A percentile compares a stretch with the other conserved stretches of the same genome.
These are phyloP conservation scores for Campoplex nolae DNA, from an alignment of 2,888 invertebrate genomes.

Conservation along the genomic window DNA sequence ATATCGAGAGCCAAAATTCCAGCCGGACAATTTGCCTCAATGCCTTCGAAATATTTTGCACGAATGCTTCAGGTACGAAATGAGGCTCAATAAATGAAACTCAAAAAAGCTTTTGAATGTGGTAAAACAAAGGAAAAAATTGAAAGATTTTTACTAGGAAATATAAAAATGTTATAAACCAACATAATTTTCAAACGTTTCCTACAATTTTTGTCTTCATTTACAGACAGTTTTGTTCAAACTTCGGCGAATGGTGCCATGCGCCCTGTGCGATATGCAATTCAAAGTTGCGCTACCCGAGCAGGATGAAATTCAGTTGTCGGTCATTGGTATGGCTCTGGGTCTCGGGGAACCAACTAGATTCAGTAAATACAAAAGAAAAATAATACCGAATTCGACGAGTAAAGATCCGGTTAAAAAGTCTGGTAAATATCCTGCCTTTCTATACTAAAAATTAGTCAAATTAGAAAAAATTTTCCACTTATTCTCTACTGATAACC, in stretches of 20 bases:
- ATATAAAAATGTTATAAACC: not conserved
- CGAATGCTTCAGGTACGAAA: constrained; percentile 86
- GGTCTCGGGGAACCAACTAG: constrained; percentile 88
- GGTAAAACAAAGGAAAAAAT: not conserved
- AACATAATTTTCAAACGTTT: not conserved
- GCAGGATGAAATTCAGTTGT: constrained; percentile 90
- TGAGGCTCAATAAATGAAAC: not conserved
- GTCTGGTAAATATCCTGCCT: constrained; percentile 63
- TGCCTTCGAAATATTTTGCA: constrained; percentile 86
- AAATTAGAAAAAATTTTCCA: too few species aligned
- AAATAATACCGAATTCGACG: constrained; percentile 78
- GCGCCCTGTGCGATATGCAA: constrained; percentile 92
- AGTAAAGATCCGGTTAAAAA: constrained; percentile 81
- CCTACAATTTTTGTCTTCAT: not conserved
- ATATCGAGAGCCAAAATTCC: constrained; percentile 88
- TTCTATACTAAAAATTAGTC: not conserved
- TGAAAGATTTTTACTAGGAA: not conserved
- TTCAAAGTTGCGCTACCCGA: constrained; percentile 95
- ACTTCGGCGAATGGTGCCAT: constrained; percentile 94
- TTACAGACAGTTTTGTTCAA: constrained; percentile 92
- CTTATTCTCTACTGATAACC: not conserved
- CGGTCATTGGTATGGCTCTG: constrained; percentile 92
- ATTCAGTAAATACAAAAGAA: constrained; percentile 85
- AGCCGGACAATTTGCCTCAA: constrained; percentile 84
- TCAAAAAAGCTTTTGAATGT: not conserved